Conservation (phyloP, 2,113 vertebrate species). For the Tringa solitaria region DNA sequence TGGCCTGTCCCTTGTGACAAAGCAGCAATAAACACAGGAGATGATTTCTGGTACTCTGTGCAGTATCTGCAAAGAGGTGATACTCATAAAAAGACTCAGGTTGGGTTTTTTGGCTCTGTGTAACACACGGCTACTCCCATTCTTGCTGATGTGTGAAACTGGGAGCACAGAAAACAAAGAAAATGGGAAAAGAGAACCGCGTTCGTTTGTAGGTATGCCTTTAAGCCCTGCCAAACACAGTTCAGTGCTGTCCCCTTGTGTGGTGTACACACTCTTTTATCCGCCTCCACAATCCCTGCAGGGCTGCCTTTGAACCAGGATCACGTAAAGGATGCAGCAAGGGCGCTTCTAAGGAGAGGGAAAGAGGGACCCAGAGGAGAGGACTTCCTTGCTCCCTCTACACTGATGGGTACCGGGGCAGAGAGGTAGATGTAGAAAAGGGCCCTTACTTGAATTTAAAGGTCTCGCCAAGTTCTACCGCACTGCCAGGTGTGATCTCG, state of each 20-base stretch:
- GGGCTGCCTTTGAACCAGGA: neutral
- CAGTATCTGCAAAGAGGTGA: neutral
- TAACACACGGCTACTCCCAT: neutral
- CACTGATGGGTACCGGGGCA: neutral
- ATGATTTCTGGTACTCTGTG: neutral
- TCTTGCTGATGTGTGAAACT: neutral
- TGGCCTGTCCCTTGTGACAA: neutral
- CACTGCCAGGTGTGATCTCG: conserved; percentile 91
- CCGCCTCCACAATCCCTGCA: neutral
- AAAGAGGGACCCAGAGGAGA: neutral
- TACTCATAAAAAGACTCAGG: neutral
- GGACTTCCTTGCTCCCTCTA: neutral
- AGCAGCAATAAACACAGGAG: neutral
- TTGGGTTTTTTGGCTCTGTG: neutral
- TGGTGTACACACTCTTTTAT: neutral
- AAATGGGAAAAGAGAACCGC: neutral
- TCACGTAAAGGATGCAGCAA: neutral
- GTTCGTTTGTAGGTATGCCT: neutral
- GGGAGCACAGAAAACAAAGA: neutral
- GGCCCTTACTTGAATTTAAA: conserved; percentile 95
- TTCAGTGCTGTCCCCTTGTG: neutral
- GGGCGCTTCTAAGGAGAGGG: neutral
- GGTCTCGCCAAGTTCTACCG: conserved; percentile 88
- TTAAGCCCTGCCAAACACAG: neutral
- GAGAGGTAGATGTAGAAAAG: neutral